A percentile compares a stretch with the other conserved stretches of the same genome.
Conservation (phyloP, 2,888 invertebrate species). For the Callinectes sapidus region DNA sequence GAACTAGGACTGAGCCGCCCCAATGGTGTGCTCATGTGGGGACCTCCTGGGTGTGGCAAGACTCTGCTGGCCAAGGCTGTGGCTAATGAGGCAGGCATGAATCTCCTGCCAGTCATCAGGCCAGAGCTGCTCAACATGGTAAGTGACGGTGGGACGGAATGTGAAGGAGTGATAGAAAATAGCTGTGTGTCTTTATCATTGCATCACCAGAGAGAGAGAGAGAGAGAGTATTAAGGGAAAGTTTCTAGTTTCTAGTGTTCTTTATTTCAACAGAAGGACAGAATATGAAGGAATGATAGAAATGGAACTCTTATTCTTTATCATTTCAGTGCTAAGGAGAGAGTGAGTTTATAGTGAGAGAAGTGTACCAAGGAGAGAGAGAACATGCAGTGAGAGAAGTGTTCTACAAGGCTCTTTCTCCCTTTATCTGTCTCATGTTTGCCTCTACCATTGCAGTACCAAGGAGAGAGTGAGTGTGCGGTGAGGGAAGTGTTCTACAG, state of each 20-base stretch:
- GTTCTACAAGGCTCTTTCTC: no score
- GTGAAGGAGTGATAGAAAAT: neutral
- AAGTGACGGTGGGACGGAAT: slow-evolving; percentile 73
- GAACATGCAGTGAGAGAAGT: no score
- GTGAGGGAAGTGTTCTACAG: slow-evolving; percentile 96
- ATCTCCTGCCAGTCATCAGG: slow-evolving; percentile 99
- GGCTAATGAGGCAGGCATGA: slow-evolving; percentile 98
- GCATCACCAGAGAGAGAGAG: no score
- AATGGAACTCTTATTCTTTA: no score
- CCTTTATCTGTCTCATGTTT: neutral
- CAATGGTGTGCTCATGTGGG: slow-evolving; percentile 92
- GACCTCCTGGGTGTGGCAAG: slow-evolving; percentile 90
- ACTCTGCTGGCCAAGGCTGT: slow-evolving; percentile 98
- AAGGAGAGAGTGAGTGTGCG: slow-evolving; percentile 98
- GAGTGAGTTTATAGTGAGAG: no score
- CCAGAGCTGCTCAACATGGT: slow-evolving; percentile 98
- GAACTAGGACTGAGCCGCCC: slow-evolving; percentile 64
- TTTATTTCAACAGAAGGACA: no score
- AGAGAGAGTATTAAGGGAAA: no score
- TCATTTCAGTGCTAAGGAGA: no score
- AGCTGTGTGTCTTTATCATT: no score
- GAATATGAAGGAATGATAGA: no score
- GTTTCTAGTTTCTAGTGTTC: no score
- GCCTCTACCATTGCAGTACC: slow-evolving; percentile 81
- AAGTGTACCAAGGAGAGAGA: no score